Evolutionary conservation across 2,797 vertebrate genomes (phyloP), one percentile per base, ranked within the genome.

Genomic region (Brachyrhaphis roseni): DNA sequence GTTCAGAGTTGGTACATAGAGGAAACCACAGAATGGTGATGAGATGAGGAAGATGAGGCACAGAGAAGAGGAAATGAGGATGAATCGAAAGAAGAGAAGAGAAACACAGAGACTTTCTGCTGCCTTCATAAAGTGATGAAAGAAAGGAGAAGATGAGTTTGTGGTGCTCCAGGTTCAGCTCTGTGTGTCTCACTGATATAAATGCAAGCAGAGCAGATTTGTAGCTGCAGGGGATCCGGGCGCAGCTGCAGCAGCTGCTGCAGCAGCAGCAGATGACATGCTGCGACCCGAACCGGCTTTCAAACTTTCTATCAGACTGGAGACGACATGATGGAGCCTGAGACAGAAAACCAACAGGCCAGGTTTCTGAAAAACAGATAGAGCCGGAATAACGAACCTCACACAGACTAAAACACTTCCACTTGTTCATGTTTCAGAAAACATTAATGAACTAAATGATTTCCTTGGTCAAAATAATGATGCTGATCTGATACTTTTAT

Each of bases 81-180:
- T 11, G 51, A 18, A 51, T 26, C 4, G 4, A 64, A 45, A 34
- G 28, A 46, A 26, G 57, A 36, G 23, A 57, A 45, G 28, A 39
- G 28, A 41, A 73, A 76, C 71, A 76, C 78, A 82, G 20, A 79
- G 45, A 71, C 81, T 83, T 79, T 85, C 59, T 31, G 59, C 70
- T 76, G 68, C 26, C 11, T 70, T 82, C 77, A 81, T 68, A 34
- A 75, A 74, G 68, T 31, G 78, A 87, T 70, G 34, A 49, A 57
- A 66, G 6, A 36, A 64, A 36, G 16, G 72, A 70, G 41, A 45
- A 78, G 87, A 87, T 78, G 71, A 88, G 86, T 86, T 79, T 80
- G 72, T 74, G n/a, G 26, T 57, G 36, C 66, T 86, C 8, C 34
- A 74, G 86, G 86, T 78, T 62, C 55, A 77, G 73, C 47, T 76